Evolutionary conservation across 1,140 invertebrate species (phyloP).

Genomic region (Neocloeon triangulifer): DNA sequence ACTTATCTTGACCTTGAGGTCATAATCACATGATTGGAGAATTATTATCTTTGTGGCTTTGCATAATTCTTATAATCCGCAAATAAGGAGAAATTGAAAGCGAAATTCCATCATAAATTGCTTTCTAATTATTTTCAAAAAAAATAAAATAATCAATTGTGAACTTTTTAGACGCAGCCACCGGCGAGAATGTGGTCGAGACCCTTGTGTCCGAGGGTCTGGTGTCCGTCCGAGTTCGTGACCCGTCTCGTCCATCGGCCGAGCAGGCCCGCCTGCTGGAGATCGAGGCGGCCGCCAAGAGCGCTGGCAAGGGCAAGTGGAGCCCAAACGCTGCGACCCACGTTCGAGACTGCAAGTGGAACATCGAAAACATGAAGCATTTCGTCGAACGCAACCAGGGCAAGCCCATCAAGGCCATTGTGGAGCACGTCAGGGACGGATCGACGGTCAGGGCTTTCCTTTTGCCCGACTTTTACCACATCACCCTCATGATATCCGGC

Average conservation of each 20-base stretch:
- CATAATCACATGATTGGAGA: too few relatives aligned
- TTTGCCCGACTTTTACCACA: constrained; percentile 64
- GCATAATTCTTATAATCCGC: too few relatives aligned
- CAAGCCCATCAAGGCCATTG: constrained; percentile 64
- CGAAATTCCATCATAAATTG: too few relatives aligned
- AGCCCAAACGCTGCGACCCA: constrained; percentile 28
- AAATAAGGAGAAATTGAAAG: too few relatives aligned
- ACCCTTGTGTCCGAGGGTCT: constrained; percentile 67
- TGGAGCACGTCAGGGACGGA: constrained; percentile 91
- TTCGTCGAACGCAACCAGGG: constrained; percentile 60
- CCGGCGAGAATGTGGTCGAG: constrained; percentile 72
- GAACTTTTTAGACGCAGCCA: constrained; percentile 32
- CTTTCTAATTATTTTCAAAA: too few relatives aligned
- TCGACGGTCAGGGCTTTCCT: constrained; percentile 81
- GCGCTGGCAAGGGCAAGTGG: constrained; percentile 72
- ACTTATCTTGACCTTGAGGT: too few relatives aligned
- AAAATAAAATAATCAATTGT: too few relatives aligned
- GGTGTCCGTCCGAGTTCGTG: constrained; percentile 58
- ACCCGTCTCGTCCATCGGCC: constrained; percentile 33
- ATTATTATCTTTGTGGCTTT: too few relatives aligned
- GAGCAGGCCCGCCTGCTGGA: constrained; percentile 49
- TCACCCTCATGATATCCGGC: constrained; percentile 87
- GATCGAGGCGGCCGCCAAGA: constrained; percentile 76
- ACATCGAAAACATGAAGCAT: constrained; percentile 53
- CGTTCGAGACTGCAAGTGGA: constrained; percentile 70